Base-by-base conservation (phyloP, 2,797 vertebrate species). In the Tadarida brasiliensis region DNA sequence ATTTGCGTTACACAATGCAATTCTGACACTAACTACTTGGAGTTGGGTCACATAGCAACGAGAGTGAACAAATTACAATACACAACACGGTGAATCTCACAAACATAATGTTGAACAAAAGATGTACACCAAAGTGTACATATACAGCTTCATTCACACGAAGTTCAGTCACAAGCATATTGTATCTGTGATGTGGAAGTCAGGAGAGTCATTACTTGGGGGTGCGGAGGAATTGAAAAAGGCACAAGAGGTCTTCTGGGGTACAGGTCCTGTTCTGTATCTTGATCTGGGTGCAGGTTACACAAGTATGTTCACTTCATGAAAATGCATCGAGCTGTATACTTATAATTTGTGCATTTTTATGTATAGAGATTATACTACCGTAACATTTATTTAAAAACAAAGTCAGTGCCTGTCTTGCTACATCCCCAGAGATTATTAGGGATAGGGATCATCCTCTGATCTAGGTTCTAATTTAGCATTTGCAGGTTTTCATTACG, bases 401-500 rank as follows among this genome's bases (percentile, higher is more conserved):
- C 63, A 90, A 93, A 91, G 86, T 28, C 47, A 90, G 20, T 30
- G 30, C 24, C 54, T 78, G 39, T 57, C 47, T 81, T 90, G 87
- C 74, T 24, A 12, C 73, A 20, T 78, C 54, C 63, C 87, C 61
- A 78, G 71, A 90, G 74, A 22, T 20, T 28, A 87, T 68, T 77
- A 94, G 70, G 81, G 78, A 89, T 70, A 96, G 26, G 65, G 74
- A 78, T 30, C 22, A 3, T 39, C 82, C 51, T 94, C 73, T 70
- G n/a, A 68, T 67, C 78, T 81, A 85, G 71, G 63, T 51, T 73
- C 85, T 95, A 88, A 96, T 88, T 95, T 83, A 85, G 63, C 22
- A 94, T 49, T 17, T 57, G 77, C 82, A 96, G 54, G 84, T 81
- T 96, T 96, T 86, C 77, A 91, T 96, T 96, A 95, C 67, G 91